Evolutionary conservation across 2,888 invertebrate species (phyloP).

Genomic region (Tetragonisca angustula): DNA sequence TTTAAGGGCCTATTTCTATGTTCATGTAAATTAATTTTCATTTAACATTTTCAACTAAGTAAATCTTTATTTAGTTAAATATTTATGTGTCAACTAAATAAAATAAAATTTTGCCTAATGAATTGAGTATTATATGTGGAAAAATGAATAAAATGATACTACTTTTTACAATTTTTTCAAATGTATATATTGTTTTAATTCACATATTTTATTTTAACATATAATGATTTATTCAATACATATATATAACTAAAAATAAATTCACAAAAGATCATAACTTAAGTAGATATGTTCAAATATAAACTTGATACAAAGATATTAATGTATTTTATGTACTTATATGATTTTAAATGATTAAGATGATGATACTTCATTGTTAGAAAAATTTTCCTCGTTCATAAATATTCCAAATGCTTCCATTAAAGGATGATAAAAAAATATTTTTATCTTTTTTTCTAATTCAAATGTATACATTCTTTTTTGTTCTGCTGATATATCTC

Average conservation of each 20-base stretch:
- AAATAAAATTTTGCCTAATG: too few species aligned
- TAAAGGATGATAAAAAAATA: slow-evolving; percentile 39
- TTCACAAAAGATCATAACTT: not conserved
- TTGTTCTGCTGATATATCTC: not conserved
- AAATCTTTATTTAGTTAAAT: too few species aligned
- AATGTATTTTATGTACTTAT: not conserved
- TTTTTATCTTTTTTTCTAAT: slow-evolving; percentile 23
- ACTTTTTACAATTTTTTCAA: not conserved
- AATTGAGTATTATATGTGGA: too few species aligned
- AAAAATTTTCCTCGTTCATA: slow-evolving; percentile 33
- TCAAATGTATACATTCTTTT: not conserved
- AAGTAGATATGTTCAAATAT: not conserved
- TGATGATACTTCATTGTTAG: not conserved
- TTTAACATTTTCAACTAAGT: too few species aligned
- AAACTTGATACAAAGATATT: not conserved
- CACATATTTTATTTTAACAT: not conserved
- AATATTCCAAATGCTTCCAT: slow-evolving; percentile 47
- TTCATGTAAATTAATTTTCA: not conserved
- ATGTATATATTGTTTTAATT: not conserved
- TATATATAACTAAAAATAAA: not conserved
- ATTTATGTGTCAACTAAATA: too few species aligned
- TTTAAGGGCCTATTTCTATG: not conserved
- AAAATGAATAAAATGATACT: not conserved
- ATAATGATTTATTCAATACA: not conserved
- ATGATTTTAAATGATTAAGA: not conserved